Conservation (phyloP, 2,888 invertebrate genomes). For the Eudemis profundana region DNA sequence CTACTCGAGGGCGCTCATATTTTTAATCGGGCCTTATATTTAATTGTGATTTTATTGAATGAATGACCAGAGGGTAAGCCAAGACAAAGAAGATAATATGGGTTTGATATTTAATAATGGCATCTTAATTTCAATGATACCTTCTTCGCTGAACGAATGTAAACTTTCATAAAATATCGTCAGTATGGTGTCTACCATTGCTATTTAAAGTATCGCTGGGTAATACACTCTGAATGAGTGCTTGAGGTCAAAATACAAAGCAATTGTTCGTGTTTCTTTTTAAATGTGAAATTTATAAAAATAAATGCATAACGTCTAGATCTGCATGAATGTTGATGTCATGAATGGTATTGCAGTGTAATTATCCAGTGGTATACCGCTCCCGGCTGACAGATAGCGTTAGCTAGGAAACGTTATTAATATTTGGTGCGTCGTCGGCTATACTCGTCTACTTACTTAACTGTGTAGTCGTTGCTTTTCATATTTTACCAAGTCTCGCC, state of each 20-base stretch:
- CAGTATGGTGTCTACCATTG: background rate
- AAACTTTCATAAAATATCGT: background rate
- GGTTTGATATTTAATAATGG: slow-evolving; percentile 8
- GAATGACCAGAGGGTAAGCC: background rate
- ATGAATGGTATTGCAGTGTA: background rate
- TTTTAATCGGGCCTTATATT: no score
- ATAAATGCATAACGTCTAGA: background rate
- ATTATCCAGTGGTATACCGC: background rate
- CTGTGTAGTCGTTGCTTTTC: slow-evolving; percentile 61
- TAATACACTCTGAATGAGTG: background rate
- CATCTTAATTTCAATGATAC: background rate
- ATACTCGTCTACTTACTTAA: slow-evolving; percentile 46
- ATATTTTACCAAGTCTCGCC: slow-evolving; percentile 64
- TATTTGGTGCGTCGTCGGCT: slow-evolving; percentile 1
- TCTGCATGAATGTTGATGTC: slow-evolving; percentile 9
- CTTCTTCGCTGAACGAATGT: background rate
- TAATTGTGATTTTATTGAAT: no score
- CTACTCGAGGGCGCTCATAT: no score
- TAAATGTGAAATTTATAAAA: background rate
- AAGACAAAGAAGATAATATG: background rate
- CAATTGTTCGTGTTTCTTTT: background rate
- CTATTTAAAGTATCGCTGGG: background rate
- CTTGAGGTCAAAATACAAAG: background rate
- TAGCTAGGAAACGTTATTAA: background rate
- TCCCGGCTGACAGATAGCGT: background rate